Conservation (phyloP, 2,113 vertebrate species). For the Ptilonorhynchus violaceus region DNA sequence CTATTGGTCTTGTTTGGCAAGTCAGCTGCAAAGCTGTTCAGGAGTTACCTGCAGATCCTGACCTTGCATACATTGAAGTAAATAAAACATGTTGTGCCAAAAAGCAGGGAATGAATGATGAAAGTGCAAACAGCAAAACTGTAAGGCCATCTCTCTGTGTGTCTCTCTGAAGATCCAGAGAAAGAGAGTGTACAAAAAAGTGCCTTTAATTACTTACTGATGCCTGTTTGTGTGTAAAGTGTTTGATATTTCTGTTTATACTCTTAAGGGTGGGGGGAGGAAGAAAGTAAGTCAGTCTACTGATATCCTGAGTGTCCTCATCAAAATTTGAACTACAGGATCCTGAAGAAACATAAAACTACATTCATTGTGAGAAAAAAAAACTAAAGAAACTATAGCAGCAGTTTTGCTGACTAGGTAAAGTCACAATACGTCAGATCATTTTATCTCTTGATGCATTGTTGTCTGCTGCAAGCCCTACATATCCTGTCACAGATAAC, state of each 20-base stretch:
- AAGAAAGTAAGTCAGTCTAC: neutral
- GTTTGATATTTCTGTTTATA: neutral
- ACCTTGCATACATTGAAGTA: neutral
- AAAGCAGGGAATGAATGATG: neutral
- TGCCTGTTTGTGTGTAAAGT: neutral
- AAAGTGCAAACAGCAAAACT: neutral
- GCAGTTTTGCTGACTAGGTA: neutral
- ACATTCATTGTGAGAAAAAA: neutral
- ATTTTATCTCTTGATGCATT: neutral
- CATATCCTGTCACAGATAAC: neutral
- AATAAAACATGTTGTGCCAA: neutral
- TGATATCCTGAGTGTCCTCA: neutral
- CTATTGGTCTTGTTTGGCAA: neutral
- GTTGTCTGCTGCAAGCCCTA: neutral
- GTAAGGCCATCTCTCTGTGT: neutral
- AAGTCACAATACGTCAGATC: neutral
- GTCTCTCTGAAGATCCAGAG: neutral
- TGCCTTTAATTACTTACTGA: neutral
- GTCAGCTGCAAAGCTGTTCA: neutral
- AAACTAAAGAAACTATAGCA: neutral
- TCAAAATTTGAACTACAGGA: neutral
- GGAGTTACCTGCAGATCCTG: neutral
- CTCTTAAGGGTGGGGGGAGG: neutral
- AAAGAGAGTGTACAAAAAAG: neutral
- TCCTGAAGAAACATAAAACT: neutral